phyloP scores from a whole-genome alignment of 2,797 vertebrate genomes.

The Natrix natrix region DNA sequence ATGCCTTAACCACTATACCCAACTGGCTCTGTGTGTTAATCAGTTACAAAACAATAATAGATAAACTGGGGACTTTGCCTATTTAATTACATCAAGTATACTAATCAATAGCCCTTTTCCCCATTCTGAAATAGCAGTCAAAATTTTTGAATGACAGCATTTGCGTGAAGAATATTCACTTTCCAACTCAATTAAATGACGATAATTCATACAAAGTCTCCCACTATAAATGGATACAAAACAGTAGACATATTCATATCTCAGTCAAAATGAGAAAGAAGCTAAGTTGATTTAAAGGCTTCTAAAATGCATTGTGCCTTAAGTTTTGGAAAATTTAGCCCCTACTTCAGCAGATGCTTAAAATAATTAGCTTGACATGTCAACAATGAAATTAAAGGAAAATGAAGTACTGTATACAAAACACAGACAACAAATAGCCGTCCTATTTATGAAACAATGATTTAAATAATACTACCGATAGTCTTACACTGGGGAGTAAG shows the following conservation, averaged over 20 bases:
- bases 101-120: neutral
- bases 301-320: neutral
- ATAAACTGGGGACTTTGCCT: neutral
- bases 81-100: neutral
- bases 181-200: neutral
- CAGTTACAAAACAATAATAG: neutral
- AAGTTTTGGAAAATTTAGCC: neutral
- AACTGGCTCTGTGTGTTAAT: neutral
- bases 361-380: neutral
- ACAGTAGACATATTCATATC: neutral
- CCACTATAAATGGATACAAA: neutral
- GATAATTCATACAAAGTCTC: neutral
- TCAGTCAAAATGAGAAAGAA: neutral
- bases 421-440: neutral
- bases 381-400: neutral
- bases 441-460: neutral
- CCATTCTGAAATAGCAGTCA: neutral
- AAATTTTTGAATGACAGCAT: neutral
- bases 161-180: neutral
- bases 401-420: neutral
- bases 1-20: neutral
- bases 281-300: neutral
- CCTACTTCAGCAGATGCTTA: neutral
- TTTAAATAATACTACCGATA: neutral
- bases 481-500: neutral